Base-by-base conservation (phyloP, 2,888 invertebrate genomes). In the Plagodis dolabraria region DNA sequence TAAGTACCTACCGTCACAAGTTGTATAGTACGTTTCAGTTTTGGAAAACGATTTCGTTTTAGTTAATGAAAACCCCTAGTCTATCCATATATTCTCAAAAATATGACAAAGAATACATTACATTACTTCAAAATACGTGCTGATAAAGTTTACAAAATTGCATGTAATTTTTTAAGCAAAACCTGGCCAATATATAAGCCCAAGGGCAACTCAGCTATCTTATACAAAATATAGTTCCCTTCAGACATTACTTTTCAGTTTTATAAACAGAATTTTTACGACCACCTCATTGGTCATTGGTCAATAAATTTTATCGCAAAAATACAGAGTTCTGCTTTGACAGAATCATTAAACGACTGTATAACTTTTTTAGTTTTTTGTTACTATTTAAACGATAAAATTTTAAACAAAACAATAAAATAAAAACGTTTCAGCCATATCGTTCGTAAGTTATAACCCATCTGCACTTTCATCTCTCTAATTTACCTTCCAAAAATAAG, bases 401-500 rank as follows among this genome's bases (percentile, higher is more conserved):
- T 46, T 52, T 60, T 46, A 51, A 58, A 55, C 38, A 51, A 40
- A 53, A 56, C 56, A 57, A 61, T 61, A 61, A 61, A 57, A 54
- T 44, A 43, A 45, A 58, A 55, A 62, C 50, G 52, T 60, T 56
- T 50, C 45, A 22, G 70, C 68, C 62, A 57, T 64, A 67, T 55
- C 58, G 60, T 53, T 54, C 11, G 34, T 43, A 56, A 68, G 59
- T 63, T 57, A 68, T 74, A 62, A 43, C 67, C 47, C 57, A 36
- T 77, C 77, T 77, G 60, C 54, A 49, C 55, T 64, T 49, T 53
- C 47, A 62, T 70, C 55, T 80, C 75, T 70, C 64, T 77, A 71
- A 68, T 68, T 64, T 67, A 68, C 68, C 71, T 72, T 82, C 75
- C 77, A 69, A 82, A 87, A 85, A 89, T 89, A 89, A 71, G 53